Percentiles rank a stretch among this genome's conserved stretches.
Conservation (phyloP, 1,140 invertebrate genomes). For the Sarcophaga peregrina region DNA sequence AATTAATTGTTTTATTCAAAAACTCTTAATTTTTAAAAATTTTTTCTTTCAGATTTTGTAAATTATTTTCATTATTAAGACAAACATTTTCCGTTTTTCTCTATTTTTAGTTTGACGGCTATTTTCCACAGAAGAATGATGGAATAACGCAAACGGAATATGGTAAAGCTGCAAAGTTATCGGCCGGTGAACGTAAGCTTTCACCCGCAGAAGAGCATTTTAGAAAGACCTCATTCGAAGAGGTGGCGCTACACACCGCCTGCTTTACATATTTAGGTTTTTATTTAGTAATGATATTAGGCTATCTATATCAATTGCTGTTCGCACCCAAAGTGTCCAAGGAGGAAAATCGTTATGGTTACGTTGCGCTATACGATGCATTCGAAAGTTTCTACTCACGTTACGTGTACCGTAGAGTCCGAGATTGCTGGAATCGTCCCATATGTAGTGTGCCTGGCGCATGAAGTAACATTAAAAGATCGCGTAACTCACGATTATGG, state of each 20-base stretch:
- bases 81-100: not conserved
- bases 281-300: conserved; percentile 87
- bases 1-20: no score
- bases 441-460: conserved; percentile 92
- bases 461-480: conserved; percentile 86
- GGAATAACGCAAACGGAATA: not conserved
- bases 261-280: conserved; percentile 89
- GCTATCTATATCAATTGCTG: conserved; percentile 84
- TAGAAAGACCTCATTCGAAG: conserved; percentile 77
- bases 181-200: conserved; percentile 54
- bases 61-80: no score
- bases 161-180: conserved; percentile 48
- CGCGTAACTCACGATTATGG: conserved; percentile 86
- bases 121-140: not conserved
- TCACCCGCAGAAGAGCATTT: conserved; percentile 55
- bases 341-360: conserved; percentile 86
- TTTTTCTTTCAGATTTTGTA: no score
- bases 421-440: conserved; percentile 94
- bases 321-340: conserved; percentile 81
- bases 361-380: conserved; percentile 88
- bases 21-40: no score
- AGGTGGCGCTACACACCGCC: conserved; percentile 82
- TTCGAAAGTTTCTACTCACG: conserved; percentile 96
- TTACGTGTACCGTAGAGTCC: conserved; percentile 91
- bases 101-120: not conserved